Evolutionary conservation across 1,140 invertebrate species (phyloP), one percentile per base, ranked within the genome.

Genomic region (Lepidurus packardi): DNA sequence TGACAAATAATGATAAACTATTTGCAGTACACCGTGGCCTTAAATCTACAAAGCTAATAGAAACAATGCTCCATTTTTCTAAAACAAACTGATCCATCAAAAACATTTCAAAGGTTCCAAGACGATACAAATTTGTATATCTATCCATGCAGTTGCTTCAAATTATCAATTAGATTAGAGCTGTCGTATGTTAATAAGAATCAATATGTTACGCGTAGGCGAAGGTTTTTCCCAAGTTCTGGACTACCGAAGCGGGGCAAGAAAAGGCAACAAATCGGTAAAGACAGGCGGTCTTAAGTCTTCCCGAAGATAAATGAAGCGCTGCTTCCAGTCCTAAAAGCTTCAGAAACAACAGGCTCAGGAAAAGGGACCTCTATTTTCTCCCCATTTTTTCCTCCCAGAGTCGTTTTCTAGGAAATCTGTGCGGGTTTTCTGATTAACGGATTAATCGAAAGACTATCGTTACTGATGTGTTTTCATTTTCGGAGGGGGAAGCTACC

Each of bases 271-370:
- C 16, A 65, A 65, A 65, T 65, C 53, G 53, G 53, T 65, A 21
- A 65, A 65, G 53, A 65, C 53, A 65, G 53, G 53, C 13, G 53
- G 53, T 65, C 53, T 65, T 65, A 13, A 65, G 21, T 65, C 53
- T 65, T 65, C 53, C 53, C 7, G 53, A 65, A 65, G 53, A 65
- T 65, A 65, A 16, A 65, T 65, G 53, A 65, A 11, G 53, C 53
- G 53, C 21, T n/a, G 21, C 53, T 65, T 65, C 16, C 21, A 34
- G 53, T 21, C 53, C n/a, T 65, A 65, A 65, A 65, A 65, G 53
- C 53, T 65, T 65, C 53, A 13, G 13, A 65, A 65, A 65, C 53
- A 65, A 65, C 53, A 65, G 53, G 53, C 53, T 7, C 13, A n/a
- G 53, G 16, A n/a, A 65, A n/a, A 16, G 53, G 8, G 21, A 65